Base-by-base conservation (phyloP, 2,113 vertebrate genomes). In the Platycercus adscitus region DNA sequence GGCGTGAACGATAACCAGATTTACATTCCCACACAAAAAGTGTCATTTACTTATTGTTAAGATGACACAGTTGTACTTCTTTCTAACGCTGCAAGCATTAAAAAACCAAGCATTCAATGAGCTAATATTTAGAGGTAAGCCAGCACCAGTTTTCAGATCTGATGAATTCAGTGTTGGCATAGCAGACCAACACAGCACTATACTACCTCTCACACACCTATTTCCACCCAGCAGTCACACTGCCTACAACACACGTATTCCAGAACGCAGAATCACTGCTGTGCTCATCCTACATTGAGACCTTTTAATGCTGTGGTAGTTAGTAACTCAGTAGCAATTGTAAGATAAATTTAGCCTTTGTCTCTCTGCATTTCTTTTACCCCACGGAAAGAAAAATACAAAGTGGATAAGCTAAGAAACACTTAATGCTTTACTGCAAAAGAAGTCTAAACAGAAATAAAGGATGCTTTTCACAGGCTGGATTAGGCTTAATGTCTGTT, bases 401-500 rank as follows among this genome's bases (percentile, higher is more conserved):
- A 71, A 77, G 4, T 13, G 50, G 60, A 19, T 71, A 52, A 79
- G 9, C 26, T 37, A 31, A 64, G 17, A 47, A 50, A 19, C 3
- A 52, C 49, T 19, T 9, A 52, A 31, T 2, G 9, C 7, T 9
- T 28, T 77, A 43, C 6, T 76, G 35, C 63, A 39, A 25, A 85
- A 0, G 11, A 53, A 68, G 4, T 31, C 37, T 41, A 23, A 53
- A 13, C 13, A 9, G 3, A 39, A 41, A 37, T 76, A 18, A 56
- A 41, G 3, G 6, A 43, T 41, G 43, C 26, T 65, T 14, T n/a
- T 53, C 64, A 39, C 20, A 70, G 28, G 31, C n/a, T 69, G 53
- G 25, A n/a, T 76, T 53, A 84, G 53, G 18, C 52, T 53, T 95
- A 92, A 91, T 88, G 39, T 63, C 73, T 83, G 46, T 66, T 92